Base-by-base conservation (phyloP, 2,888 invertebrate genomes). In the Clanis bilineata region DNA sequence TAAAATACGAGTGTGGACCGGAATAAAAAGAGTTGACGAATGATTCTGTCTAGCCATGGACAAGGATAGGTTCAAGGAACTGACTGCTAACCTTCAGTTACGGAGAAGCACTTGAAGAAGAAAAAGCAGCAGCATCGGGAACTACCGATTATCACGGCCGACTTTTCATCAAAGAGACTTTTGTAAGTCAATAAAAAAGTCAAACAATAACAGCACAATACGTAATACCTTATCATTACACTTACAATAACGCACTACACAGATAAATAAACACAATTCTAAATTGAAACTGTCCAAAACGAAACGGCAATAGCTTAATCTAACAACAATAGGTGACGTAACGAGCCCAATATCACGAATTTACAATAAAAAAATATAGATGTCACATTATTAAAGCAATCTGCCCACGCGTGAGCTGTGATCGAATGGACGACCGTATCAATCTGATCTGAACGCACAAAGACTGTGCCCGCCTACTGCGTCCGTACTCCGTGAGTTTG, bases 331-430 rank as follows among this genome's bases (percentile, higher is more conserved):
- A 15, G 54, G 28, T 54, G 56, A 23, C 15, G 5, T 22, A n/a
- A 43, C n/a, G 4, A 15, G 36, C n/a, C 44, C 23, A 43, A 56
- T 28, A 45, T 38, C 28, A 57, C 38, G 38, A 18, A 38, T 10
- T 39, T 36, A 41, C 56, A 28, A 58, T 32, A 54, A 56, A 56
- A 36, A 43, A 56, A 59, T 38, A 56, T 36, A 45, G 56, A 56
- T 38, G 38, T 59, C 54, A 55, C 55, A 45, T 56, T 56, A 59
- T 45, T 59, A 59, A 56, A 23, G 15, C 44, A 56, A 59, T 59
- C 43, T 23, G 21, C 36, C 25, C 55, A 56, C 45, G 56, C 44
- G 23, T 56, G 55, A 56, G 1, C 18, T 21, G 9, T 59, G 59
- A 56, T 56, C 44, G 59, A 59, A 38, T 21, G 23, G 15, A 45